Conservation (phyloP, 2,797 vertebrate genomes). For the Lagodon rhomboides region DNA sequence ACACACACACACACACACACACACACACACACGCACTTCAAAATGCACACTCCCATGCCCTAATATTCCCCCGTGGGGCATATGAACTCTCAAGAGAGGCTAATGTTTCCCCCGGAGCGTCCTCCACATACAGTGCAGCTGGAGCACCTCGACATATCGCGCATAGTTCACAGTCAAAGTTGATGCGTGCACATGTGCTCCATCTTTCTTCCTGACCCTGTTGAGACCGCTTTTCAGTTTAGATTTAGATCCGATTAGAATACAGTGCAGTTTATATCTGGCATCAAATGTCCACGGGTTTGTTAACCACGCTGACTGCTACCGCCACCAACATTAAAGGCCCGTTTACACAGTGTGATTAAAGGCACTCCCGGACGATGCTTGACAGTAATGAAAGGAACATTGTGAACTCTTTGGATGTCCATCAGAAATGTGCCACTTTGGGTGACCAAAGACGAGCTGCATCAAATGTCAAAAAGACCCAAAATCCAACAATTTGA, state of each 20-base stretch:
- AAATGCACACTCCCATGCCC: constrained; percentile 33
- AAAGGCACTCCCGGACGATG: neutral
- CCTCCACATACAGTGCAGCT: constrained; percentile 43
- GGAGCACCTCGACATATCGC: constrained; percentile 34
- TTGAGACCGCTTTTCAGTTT: neutral
- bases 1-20: constrained; percentile 38
- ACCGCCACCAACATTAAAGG: neutral
- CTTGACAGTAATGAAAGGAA: neutral
- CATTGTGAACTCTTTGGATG: neutral
- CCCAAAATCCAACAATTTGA: neutral
- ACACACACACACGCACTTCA: constrained; percentile 39
- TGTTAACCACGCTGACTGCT: neutral
- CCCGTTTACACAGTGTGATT: too few relatives aligned
- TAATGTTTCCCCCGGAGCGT: constrained; percentile 28
- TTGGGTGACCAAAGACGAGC: neutral
- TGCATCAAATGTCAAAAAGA: neutral
- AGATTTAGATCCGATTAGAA: neutral
- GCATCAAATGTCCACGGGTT: neutral
- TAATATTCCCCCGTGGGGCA: constrained; percentile 48
- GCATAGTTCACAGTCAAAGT: constrained; percentile 17
- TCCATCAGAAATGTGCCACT: neutral
- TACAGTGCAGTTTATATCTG: neutral
- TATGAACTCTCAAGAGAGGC: constrained; percentile 57
- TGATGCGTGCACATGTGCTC: constrained; percentile 27
- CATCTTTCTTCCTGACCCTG: neutral